phyloP scores from a whole-genome alignment of 2,113 vertebrate species.

The Xerus inauris region DNA sequence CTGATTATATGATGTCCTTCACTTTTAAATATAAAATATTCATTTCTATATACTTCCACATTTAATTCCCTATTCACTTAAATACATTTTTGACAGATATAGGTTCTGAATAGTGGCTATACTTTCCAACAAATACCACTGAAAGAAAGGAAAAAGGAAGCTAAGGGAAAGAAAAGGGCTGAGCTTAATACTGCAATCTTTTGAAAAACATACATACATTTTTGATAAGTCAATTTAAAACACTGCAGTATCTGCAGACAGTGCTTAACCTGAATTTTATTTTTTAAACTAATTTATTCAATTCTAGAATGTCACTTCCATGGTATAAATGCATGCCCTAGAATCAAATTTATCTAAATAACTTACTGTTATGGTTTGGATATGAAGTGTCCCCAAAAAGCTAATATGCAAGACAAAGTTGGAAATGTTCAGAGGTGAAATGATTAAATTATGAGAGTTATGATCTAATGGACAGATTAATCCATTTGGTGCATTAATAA shows the following conservation, averaged over 20 bases:
- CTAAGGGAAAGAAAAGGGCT: no score
- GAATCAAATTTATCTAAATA: constrained; percentile 45
- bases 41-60: background rate
- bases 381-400: no score
- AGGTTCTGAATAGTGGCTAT: background rate
- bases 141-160: background rate
- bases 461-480: no score
- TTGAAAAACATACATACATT: background rate
- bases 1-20: background rate
- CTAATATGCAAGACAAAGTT: no score
- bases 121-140: background rate
- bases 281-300: background rate
- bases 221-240: background rate
- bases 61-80: background rate
- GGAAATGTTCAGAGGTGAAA: no score
- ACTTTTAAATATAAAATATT: background rate
- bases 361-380: background rate
- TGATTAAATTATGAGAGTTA: no score
- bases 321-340: background rate
- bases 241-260: background rate
- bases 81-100: background rate
- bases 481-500: no score
- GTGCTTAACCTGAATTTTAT: background rate
- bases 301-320: background rate
- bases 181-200: background rate